Evolutionary conservation across 1,140 invertebrate species (phyloP), one percentile per base, ranked within the genome.

Genomic region (Akabosia matsudoensis): DNA sequence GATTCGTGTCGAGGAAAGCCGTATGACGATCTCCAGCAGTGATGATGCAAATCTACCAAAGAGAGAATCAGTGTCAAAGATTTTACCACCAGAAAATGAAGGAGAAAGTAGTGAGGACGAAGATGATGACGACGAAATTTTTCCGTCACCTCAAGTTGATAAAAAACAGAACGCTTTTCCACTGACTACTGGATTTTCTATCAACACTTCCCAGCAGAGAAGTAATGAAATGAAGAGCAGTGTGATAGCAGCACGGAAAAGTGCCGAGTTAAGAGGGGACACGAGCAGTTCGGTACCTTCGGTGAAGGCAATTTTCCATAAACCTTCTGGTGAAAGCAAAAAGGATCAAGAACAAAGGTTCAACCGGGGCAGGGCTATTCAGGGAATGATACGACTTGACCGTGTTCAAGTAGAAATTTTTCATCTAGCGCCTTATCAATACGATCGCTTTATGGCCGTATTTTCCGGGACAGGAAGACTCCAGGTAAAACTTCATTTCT

Each of bases 321-420:
- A 7, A 10, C 61, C 61, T 30, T 14, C 3, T 67, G 3, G 3
- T 30, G 61, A 67, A 67, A 67, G 61, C 22, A 67, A 31, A 67
- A 67, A 30, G 61, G 28, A 67, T 22, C 24, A 22, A n/a, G 4
- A 61, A 61, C n/a, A 24, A 61, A 7, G 7, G 54, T 61, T 33
- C 2, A 22, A 75, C 7, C 14, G 74, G 13, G 74, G 74, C 1
- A 67, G 31, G 31, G 33, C 31, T 31, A 54, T 75, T 14, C 52
- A 64, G 26, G 18, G 52, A 1, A 75, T 75, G 74, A 34, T 75
- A 18, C 22, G 26, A 13, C 28, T 75, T 4, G 74, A 75, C 31
- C 7, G n/a, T 1, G 31, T 33, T 24, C 3, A n/a, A n/a, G 54
- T 67, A 2, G 54, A 75, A 1, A n/a, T 75, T 34, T 75, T 75